Evolutionary conservation across 1,140 invertebrate genomes (phyloP), one percentile per base, ranked within the genome.

Genomic region (Saxidomus purpurata): DNA sequence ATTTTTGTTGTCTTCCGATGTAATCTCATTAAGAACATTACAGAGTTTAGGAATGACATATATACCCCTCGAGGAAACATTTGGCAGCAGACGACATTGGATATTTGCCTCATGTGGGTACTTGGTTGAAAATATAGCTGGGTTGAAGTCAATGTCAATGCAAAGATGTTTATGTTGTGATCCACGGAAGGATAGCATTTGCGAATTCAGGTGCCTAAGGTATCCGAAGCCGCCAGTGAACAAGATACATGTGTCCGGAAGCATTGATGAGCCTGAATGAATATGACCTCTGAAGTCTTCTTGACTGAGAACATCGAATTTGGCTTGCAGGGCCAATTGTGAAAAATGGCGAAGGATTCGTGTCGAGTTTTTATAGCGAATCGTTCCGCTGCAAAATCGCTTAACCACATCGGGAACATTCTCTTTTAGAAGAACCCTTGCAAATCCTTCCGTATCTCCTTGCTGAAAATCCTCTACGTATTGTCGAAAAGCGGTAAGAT

Each of bases 61-160:
- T 11, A 77, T 86, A 28, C 84, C 84, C 25, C 25, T 55, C 11
- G 40, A n/a, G 19, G 43, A 4, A 9, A 77, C 38, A 59, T 86
- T 31, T 19, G 43, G 52, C 22, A 86, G 6, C 9, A 77, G 15
- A 76, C 0, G 11, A 59, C 49, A 76, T 22, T n/a, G n/a, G 22
- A 8, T 4, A 4, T 49, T 38, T 8, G 28, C 40, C n/a, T 86
- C 31, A 8, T 28, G n/a, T 40, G 81, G 81, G 13, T 17, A 47
- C 25, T 69, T 13, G 25, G 6, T 47, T 8, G 55, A 15, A 22
- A 47, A 67, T 3, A 86, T 25, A 0, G 76, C 84, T 28, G 84
- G 84, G 47, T 86, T 86, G 1, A 86, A 36, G 34, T 86, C 84
- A 1, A 86, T 34, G 25, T 63, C 71, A 17, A 86, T 59, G 52